Evolutionary conservation across 2,888 invertebrate genomes (phyloP), one percentile per base, ranked within the genome.

Genomic region (Agonopterix alstromeriana): DNA sequence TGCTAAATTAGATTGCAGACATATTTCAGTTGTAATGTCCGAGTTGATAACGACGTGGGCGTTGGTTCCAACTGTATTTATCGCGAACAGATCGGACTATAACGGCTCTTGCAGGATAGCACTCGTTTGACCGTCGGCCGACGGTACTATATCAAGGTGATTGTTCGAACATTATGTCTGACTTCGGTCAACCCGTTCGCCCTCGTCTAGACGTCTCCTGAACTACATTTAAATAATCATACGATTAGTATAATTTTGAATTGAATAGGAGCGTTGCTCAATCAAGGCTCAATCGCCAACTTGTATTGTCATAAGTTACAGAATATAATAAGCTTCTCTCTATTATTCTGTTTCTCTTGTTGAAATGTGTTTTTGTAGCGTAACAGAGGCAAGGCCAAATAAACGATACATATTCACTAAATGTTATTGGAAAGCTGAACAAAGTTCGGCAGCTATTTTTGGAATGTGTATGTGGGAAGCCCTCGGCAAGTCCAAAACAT

Each of bases 91-190:
- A 73, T 73, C 67, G 58, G 57, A 52, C 61, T 65, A 11, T 42
- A 72, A 72, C 65, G 63, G 65, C 59, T 60, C 58, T 64, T 57
- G 62, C 61, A 57, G 57, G 58, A 60, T 60, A 55, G 63, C 63
- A 63, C 65, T 69, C 67, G 66, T 67, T 70, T 65, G 70, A 62
- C 65, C 65, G 63, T 61, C 57, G 63, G 63, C 27, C 27, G 27
- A 27, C 27, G 27, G 53, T 65, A 72, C 68, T 76, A 73, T 73
- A 78, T 77, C 75, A 77, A 75, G 74, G 68, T 65, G 71, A 73
- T 73, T 65, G 73, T 68, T 71, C 68, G 70, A 76, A 76, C 71
- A 72, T 76, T 72, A 67, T 68, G 66, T 68, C 65, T 65, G 61
- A 52, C 62, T 27, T 35, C 71, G 74, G 73, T 76, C 73, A 67